Evolutionary conservation across 2,113 vertebrate species (phyloP).

Genomic region (Tapirus terrestris): DNA sequence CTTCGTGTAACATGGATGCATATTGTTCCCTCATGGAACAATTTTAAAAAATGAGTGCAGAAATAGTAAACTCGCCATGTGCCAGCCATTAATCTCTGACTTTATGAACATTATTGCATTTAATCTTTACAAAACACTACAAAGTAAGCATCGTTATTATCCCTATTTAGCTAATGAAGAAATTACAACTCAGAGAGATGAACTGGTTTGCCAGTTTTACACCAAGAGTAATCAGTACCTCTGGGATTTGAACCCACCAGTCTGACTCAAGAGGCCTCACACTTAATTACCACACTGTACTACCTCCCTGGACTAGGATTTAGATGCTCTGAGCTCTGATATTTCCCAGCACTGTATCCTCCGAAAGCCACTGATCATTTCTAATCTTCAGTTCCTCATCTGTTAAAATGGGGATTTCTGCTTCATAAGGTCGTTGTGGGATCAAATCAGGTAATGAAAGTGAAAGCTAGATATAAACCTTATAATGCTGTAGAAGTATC

Average conservation of each 20-base stretch:
- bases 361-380: conserved; percentile 31
- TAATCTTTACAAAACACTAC: background rate
- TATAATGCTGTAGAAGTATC: background rate
- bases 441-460: conserved; percentile 44
- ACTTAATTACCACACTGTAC: background rate
- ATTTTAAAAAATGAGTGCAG: background rate
- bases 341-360: background rate
- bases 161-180: background rate
- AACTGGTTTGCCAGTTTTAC: background rate
- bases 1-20: background rate
- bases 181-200: background rate
- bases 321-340: background rate
- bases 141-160: background rate
- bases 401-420: conserved; percentile 43
- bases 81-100: background rate
- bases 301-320: background rate
- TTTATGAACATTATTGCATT: background rate
- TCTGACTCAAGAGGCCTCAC: background rate
- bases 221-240: background rate
- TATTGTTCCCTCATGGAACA: background rate
- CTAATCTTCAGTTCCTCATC: background rate
- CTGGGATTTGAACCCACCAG: background rate
- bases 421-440: conserved; percentile 35
- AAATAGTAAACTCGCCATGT: background rate
- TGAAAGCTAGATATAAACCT: conserved; percentile 15